Conservation (phyloP, 1,140 invertebrate species). For the Charaxes varanes region DNA sequence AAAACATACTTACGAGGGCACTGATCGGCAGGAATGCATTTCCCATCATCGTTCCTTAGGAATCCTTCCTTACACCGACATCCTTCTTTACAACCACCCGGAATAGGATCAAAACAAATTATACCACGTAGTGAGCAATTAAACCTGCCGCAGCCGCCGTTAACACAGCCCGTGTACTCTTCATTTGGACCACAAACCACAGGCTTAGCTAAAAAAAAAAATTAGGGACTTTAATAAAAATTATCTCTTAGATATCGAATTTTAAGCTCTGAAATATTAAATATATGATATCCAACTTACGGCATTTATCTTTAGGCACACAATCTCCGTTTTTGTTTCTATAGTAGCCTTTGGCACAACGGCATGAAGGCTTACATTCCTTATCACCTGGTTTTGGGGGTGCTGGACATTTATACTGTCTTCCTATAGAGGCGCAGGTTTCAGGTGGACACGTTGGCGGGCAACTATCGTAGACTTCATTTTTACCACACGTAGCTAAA, state of each 20-base stretch:
- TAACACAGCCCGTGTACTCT: slow-evolving; percentile 13
- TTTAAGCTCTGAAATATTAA: background rate
- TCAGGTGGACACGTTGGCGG: background rate
- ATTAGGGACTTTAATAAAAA: background rate
- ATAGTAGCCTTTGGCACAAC: background rate
- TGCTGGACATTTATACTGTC: background rate
- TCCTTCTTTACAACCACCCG: slow-evolving; percentile 18
- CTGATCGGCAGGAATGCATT: slow-evolving; percentile 21
- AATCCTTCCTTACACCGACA: slow-evolving; percentile 22
- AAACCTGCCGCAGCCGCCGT: slow-evolving; percentile 21
- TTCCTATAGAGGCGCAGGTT: background rate
- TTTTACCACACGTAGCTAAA: slow-evolving; percentile 1
- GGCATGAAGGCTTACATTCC: background rate
- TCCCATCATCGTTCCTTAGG: slow-evolving; percentile 22
- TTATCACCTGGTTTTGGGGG: background rate
- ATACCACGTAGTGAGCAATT: slow-evolving; percentile 20
- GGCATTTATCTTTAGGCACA: slow-evolving; percentile 6
- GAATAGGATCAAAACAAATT: slow-evolving; percentile 12
- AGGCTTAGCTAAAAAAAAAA: background rate
- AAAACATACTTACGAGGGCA: slow-evolving; percentile 14
- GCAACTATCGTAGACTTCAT: slow-evolving; percentile 3
- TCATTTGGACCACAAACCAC: background rate
- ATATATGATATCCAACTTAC: background rate
- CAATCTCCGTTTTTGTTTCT: slow-evolving; percentile 9
- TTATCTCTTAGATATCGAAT: background rate